These are phyloP conservation scores for Charina bottae DNA, from an alignment of 2,113 vertebrate genomes.

Conservation along the genomic window DNA sequence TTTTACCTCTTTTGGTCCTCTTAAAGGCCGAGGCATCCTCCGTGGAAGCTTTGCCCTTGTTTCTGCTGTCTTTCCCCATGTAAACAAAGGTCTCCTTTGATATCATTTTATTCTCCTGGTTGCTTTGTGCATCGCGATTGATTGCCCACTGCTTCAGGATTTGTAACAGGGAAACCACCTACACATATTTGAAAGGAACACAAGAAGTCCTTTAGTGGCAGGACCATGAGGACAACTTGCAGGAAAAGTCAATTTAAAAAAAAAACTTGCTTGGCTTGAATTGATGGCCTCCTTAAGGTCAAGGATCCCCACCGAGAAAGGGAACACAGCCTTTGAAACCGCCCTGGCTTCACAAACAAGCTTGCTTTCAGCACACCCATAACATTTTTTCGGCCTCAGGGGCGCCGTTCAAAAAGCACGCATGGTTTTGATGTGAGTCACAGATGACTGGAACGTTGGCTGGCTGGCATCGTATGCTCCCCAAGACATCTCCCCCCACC, in stretches of 20 bases:
- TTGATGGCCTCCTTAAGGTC: background rate
- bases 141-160: too few relatives aligned
- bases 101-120: too few relatives aligned
- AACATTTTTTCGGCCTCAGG: background rate
- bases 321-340: background rate
- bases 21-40: too few relatives aligned
- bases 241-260: background rate
- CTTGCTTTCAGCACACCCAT: conserved; percentile 24
- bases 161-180: background rate
- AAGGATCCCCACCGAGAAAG: background rate
- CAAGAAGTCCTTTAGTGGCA: background rate
- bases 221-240: background rate
- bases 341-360: background rate
- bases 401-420: background rate
- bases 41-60: too few relatives aligned
- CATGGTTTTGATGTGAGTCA: background rate
- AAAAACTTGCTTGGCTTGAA: background rate
- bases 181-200: background rate
- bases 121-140: too few relatives aligned
- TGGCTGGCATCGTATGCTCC: conserved; percentile 13
- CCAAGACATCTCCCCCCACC: conserved; percentile 8
- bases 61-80: too few relatives aligned
- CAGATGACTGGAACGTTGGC: conserved; percentile 37
- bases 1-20: too few relatives aligned
- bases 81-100: too few relatives aligned